Percentiles rank a stretch among this genome's conserved stretches.
Conservation (phyloP, 2,888 invertebrate species). For the Arctia plantaginis region DNA sequence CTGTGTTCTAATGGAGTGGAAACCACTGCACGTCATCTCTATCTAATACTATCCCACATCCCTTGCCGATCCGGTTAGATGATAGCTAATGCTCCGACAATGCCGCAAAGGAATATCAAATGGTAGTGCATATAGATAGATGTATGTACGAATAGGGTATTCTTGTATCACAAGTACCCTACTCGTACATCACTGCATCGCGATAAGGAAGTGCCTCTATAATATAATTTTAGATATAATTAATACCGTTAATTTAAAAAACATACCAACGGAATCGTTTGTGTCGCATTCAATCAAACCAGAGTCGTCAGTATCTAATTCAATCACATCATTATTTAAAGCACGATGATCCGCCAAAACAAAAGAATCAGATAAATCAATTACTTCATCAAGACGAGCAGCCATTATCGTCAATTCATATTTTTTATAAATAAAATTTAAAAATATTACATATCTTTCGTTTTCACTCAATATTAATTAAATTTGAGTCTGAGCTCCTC, state of each 20-base stretch:
- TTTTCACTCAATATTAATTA: not conserved
- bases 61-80: not conserved
- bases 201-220: too few species aligned
- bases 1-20: too few species aligned
- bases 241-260: not conserved
- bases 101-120: not conserved
- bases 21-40: too few species aligned
- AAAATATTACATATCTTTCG: not conserved
- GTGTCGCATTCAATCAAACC: conserved; percentile 44
- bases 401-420: not conserved
- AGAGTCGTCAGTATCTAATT: conserved; percentile 31
- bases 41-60: too few species aligned
- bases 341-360: conserved; percentile 45
- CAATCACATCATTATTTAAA: conserved; percentile 56
- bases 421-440: not conserved
- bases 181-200: not conserved
- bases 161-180: not conserved
- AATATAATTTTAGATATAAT: not conserved
- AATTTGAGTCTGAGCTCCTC: too few species aligned
- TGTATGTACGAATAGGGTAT: not conserved
- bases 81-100: not conserved
- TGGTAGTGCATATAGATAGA: not conserved
- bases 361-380: conserved; percentile 62
- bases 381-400: conserved; percentile 20
- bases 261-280: conserved; percentile 56